These are phyloP conservation scores for Enteromius thamalakanensis DNA, from an alignment of 2,797 vertebrate genomes.

Conservation along the genomic window DNA sequence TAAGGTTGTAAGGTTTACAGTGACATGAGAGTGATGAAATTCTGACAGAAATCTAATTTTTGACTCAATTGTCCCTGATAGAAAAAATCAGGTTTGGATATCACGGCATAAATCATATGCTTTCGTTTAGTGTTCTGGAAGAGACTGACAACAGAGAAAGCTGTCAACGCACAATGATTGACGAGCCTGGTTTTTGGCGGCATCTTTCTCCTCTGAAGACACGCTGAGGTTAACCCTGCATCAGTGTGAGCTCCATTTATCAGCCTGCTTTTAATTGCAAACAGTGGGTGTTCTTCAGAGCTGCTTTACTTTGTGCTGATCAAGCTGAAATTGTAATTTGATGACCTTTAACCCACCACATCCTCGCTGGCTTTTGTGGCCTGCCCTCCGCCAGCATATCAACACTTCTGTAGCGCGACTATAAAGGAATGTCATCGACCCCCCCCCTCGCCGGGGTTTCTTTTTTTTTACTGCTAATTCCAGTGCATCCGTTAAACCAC, in stretches of 20 bases:
- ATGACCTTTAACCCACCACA: constrained; percentile 31
- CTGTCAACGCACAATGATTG: constrained; percentile 8
- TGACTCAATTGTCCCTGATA: neutral
- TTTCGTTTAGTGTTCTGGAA: neutral
- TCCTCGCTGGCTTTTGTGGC: constrained; percentile 24
- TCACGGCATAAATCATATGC: neutral
- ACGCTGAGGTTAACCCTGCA: constrained; percentile 12
- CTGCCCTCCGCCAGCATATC: constrained; percentile 22
- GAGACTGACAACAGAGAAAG: neutral
- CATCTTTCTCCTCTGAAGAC: neutral
- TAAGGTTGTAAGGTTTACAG: neutral
- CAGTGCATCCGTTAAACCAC: neutral
- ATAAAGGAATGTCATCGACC: constrained; percentile 7
- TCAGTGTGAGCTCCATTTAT: constrained; percentile 41
- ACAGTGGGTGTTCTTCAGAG: constrained; percentile 16
- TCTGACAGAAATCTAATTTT: neutral
- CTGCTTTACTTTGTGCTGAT: constrained; percentile 30
- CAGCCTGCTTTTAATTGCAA: constrained; percentile 40
- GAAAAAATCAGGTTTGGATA: neutral
- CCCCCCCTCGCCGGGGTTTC: neutral
- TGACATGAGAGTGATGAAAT: neutral
- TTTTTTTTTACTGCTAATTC: neutral
- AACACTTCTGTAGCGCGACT: neutral
- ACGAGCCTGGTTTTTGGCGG: neutral
- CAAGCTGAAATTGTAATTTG: constrained; percentile 36